These are phyloP conservation scores for Pteronotus mesoamericanus DNA, from an alignment of 2,797 vertebrate species.

Conservation along the genomic window DNA sequence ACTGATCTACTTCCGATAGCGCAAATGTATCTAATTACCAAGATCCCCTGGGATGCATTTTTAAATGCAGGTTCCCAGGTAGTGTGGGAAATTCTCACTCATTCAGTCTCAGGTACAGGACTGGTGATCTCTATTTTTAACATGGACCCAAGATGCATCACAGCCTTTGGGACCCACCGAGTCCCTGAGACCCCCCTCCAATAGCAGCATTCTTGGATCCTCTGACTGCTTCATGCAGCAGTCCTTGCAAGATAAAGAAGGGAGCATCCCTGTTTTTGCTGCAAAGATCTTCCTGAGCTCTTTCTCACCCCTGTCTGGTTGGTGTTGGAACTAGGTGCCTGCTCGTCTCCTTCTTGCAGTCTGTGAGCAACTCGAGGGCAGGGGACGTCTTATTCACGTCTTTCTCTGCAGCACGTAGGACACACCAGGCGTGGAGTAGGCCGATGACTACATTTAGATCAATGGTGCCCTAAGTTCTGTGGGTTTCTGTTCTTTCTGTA, in stretches of 20 bases:
- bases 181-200: neutral
- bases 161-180: neutral
- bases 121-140: neutral
- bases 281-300: neutral
- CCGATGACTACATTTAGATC: neutral
- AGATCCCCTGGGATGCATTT: neutral
- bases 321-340: accelerated
- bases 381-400: neutral
- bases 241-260: accelerated
- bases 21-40: neutral
- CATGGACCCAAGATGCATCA: neutral
- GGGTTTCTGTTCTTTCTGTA: neutral
- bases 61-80: no score
- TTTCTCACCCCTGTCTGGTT: no score
- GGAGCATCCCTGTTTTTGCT: neutral
- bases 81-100: neutral
- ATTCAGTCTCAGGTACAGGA: neutral
- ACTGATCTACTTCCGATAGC: neutral
- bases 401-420: neutral
- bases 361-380: neutral
- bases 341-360: neutral
- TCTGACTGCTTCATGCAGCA: neutral
- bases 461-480: neutral
- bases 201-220: neutral
- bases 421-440: neutral